Base-by-base conservation (phyloP, 1,140 invertebrate genomes). In the Diachasmimorpha longicaudata region DNA sequence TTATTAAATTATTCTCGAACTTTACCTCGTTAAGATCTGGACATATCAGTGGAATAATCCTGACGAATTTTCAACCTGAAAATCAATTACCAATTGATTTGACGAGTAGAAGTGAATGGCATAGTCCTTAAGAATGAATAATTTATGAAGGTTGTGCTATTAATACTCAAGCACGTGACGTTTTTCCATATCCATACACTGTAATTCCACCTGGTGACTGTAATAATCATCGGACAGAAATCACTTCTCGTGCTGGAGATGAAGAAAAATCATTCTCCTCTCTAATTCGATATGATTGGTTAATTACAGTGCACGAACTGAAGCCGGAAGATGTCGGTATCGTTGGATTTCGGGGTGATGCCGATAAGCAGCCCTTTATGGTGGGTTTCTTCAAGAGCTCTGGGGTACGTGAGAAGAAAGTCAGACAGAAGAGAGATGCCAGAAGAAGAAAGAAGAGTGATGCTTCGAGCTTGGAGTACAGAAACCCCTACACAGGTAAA, bases 281-380 rank as follows among this genome's bases (percentile, higher is more conserved):
- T 72, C 31, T 76, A 74, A 74, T 79, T 79, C 76, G 19, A 73
- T 70, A 37, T 70, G 52, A 78, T 78, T 76, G 69, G 73, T 66
- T 77, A 69, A 39, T 85, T 89, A 78, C 87, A 93, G 96, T 93
- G 69, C 93, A 94, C 66, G 95, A 97, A 85, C 89, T 96, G 10
- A 93, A 93, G 80, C 93, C 96, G 4, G 93, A 95, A 82, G 94
- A 96, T 78, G 93, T 96, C 75, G 96, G 96, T 4, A 87, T 98
- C 19, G 92, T 96, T 13, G 94, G 93, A 69, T 91, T 92, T 2
- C 92, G 92, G 78, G 94, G 93, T 0, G 90, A 93, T 52, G 93
- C 94, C 80, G 95, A 96, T 76, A 94, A 93, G 79, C 95, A 97
- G 83, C 96, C 96, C 0, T 97, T 97, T 87, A 92, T 97, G 91